These are phyloP conservation scores for Helostoma temminkii DNA, from an alignment of 2,797 vertebrate species.

Conservation along the genomic window DNA sequence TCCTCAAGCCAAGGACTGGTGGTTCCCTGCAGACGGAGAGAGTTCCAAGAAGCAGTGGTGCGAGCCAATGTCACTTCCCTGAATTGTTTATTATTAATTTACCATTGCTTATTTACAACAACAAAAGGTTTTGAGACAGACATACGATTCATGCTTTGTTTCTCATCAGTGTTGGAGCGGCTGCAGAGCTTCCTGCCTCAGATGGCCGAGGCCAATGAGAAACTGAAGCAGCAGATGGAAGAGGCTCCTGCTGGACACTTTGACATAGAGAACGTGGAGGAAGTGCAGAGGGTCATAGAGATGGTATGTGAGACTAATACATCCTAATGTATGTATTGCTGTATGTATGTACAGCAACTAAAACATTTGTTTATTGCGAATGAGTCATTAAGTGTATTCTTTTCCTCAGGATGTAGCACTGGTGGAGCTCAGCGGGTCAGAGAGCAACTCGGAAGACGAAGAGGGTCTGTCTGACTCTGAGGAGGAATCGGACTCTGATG, in stretches of 20 bases:
- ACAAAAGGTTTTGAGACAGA: background rate
- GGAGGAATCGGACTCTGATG: constrained; percentile 75
- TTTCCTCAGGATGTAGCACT: constrained; percentile 88
- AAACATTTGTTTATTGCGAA: background rate
- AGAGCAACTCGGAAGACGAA: constrained; percentile 77
- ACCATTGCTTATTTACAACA: background rate
- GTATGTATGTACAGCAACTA: too few species aligned
- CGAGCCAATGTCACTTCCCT: constrained; percentile 52
- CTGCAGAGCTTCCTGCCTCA: constrained; percentile 93
- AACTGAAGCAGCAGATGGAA: constrained; percentile 88
- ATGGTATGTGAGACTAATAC: constrained; percentile 81
- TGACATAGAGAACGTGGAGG: constrained; percentile 90
- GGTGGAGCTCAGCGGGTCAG: constrained; percentile 88
- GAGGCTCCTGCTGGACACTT: constrained; percentile 83
- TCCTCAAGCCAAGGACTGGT: constrained; percentile 82
- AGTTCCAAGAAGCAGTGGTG: constrained; percentile 89
- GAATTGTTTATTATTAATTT: background rate
- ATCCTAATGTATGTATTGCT: background rate
- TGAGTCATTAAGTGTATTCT: background rate
- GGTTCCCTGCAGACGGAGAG: constrained; percentile 83
- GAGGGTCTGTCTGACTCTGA: constrained; percentile 47
- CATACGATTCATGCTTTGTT: background rate
- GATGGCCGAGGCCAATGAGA: constrained; percentile 92
- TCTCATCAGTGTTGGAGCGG: constrained; percentile 86
- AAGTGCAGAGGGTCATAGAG: constrained; percentile 87